A percentile compares a stretch with the other conserved stretches of the same genome.
Conservation (phyloP, 1,140 invertebrate genomes). For the Gonioctena quinquepunctata region DNA sequence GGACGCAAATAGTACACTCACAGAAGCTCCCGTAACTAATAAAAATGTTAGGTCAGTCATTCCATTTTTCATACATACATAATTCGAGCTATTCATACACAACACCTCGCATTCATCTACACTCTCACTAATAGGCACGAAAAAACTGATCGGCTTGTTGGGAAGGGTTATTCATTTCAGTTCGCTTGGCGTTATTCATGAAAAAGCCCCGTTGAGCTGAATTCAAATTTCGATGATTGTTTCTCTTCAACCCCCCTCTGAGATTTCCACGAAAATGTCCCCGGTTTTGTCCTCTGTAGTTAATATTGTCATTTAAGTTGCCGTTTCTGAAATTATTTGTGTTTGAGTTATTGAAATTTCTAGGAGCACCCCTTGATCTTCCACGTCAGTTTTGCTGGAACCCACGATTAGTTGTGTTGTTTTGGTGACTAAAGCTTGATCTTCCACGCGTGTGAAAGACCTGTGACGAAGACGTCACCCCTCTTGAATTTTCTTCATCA, state of each 20-base stretch:
- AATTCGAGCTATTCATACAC: slow-evolving; percentile 25
- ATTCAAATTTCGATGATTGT: neutral
- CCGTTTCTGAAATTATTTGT: neutral
- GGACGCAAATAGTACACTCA: slow-evolving; percentile 24
- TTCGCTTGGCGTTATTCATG: neutral
- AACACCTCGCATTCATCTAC: neutral
- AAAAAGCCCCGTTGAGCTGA: neutral
- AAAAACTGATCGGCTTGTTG: slow-evolving; percentile 10
- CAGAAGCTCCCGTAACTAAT: slow-evolving; percentile 23
- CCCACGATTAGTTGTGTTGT: neutral
- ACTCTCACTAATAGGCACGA: neutral
- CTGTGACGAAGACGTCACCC: neutral
- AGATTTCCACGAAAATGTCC: neutral
- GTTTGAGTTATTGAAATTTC: slow-evolving; percentile 1
- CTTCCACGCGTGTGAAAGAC: neutral
- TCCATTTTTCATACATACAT: slow-evolving; percentile 11
- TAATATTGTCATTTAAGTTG: neutral
- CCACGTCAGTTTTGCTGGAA: neutral
- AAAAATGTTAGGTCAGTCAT: slow-evolving; percentile 23
- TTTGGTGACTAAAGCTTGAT: no score
- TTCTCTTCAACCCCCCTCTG: neutral
- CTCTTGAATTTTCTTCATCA: neutral
- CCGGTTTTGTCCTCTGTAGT: neutral
- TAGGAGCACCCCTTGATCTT: neutral
- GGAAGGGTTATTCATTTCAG: neutral